These are phyloP conservation scores for Adelges cooleyi DNA, from an alignment of 1,140 invertebrate genomes.

Conservation along the genomic window DNA sequence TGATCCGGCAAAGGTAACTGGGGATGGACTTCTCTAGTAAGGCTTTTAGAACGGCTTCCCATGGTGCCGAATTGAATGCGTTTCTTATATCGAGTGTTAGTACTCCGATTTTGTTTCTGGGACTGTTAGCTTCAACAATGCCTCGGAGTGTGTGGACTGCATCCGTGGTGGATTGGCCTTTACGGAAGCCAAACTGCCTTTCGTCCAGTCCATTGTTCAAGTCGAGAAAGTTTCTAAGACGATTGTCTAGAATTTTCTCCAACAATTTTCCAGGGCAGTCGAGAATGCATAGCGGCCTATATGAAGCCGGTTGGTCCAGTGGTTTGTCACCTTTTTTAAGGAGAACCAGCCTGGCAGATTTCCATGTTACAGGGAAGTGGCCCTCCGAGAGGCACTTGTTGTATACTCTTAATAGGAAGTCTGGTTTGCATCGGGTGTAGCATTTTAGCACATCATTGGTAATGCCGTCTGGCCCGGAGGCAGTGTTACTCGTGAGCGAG, in stretches of 20 bases:
- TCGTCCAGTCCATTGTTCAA: neutral
- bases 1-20: neutral
- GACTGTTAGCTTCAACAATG: neutral
- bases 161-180: neutral
- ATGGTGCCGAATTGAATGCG: constrained; percentile 19
- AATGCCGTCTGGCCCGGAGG: neutral
- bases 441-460: neutral
- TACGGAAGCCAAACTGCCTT: neutral
- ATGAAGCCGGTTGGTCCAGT: neutral
- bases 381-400: neutral
- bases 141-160: neutral
- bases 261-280: neutral
- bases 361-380: neutral
- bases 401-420: neutral
- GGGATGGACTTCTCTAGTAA: neutral
- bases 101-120: neutral
- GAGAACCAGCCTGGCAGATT: neutral
- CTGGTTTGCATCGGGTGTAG: neutral
- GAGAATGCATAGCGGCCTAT: neutral
- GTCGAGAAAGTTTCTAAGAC: no score
- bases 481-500: no score
- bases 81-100: constrained; percentile 15
- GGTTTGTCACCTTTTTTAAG: neutral
- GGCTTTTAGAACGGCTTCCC: neutral
- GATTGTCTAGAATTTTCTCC: neutral